Conservation (phyloP, 1,140 invertebrate genomes). For the Drosophila melanogaster region Release_6_plus_ISO1_MT NT_033777.3:8596001-8596500, state of each 20-base stretch:
- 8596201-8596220: constrained; percentile 72
- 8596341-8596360: too few relatives aligned
- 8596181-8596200: constrained; percentile 37
- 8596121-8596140: not conserved
- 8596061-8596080: constrained; percentile 58
- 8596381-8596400: too few relatives aligned
- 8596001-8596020: constrained; percentile 37
- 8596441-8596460: constrained; percentile 40
- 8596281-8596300: too few relatives aligned
- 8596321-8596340: not conserved
- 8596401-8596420: not conserved
- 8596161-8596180: constrained; percentile 5
- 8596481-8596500: constrained; percentile 42
- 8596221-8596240: constrained; percentile 22
- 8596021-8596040: constrained; percentile 61
- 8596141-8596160: not conserved
- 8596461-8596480: constrained; percentile 70
- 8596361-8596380: too few relatives aligned
- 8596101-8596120: not conserved
- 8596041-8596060: constrained; percentile 65
- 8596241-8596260: constrained; percentile 12
- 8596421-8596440: constrained; percentile 14
- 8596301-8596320: not conserved
- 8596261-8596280: not conserved
- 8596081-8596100: constrained; percentile 29